Percentiles rank a stretch among this genome's conserved stretches.
Evolutionary conservation across 2,797 vertebrate species (phyloP).

Genomic region (Pelochelys cantorii): DNA sequence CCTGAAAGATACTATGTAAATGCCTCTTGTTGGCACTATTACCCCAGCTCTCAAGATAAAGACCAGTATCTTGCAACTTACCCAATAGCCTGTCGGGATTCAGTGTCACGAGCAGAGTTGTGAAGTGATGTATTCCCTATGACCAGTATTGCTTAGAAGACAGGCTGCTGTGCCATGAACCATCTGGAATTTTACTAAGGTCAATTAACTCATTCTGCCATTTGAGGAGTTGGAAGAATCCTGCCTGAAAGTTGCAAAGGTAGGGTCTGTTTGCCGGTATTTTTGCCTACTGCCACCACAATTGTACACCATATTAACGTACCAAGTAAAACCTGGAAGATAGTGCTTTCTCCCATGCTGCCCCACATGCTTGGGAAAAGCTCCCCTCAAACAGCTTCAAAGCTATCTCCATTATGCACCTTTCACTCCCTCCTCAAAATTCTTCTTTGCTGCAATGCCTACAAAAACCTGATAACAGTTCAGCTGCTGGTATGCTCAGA

Average conservation of each 20-base stretch:
- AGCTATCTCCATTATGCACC: not conserved
- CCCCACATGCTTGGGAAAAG: not conserved
- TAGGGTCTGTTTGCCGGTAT: not conserved
- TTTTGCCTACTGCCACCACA: not conserved
- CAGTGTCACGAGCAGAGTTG: fast-evolving
- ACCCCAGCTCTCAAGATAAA: not conserved
- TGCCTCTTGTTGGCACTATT: not conserved
- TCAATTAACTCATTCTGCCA: not conserved
- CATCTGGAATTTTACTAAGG: not conserved
- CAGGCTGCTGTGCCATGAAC: not conserved
- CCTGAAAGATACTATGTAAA: not conserved
- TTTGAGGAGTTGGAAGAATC: not conserved
- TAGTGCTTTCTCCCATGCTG: not conserved
- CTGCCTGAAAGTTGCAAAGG: not conserved
- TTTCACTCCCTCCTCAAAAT: not conserved
- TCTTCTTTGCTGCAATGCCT: not conserved
- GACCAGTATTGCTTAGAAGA: not conserved
- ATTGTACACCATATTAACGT: not conserved
- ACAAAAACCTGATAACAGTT: not conserved
- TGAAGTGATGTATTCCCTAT: not conserved
- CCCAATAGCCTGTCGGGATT: not conserved
- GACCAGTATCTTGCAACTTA: not conserved
- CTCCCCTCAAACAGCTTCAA: not conserved
- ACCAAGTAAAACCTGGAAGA: not conserved
- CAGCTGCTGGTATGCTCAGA: not conserved